Evolutionary conservation across 2,888 invertebrate genomes (phyloP).

Genomic region (Caenorhabditis zanzibari): DNA sequence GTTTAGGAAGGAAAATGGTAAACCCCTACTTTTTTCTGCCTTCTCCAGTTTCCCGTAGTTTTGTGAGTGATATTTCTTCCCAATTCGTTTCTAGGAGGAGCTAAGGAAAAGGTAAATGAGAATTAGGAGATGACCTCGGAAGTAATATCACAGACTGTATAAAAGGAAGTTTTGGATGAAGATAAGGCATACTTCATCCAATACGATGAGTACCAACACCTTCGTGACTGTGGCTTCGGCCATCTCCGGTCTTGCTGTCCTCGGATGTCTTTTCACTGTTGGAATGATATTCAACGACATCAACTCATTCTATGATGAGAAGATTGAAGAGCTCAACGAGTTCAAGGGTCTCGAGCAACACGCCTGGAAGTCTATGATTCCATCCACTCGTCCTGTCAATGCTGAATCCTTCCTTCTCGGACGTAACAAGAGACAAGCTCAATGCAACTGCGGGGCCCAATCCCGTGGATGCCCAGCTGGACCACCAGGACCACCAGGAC

Average conservation of each 20-base stretch:
- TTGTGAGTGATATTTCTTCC: background rate
- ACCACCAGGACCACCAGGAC: slow-evolving; percentile 73
- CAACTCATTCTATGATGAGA: slow-evolving; percentile 71
- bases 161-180: slow-evolving; percentile 14
- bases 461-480: slow-evolving; percentile 72
- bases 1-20: slow-evolving; percentile 1
- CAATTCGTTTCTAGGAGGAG: slow-evolving; percentile 28
- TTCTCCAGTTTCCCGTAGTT: slow-evolving; percentile 10
- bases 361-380: slow-evolving; percentile 69
- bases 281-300: slow-evolving; percentile 71
- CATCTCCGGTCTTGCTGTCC: slow-evolving; percentile 62
- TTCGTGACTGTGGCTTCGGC: slow-evolving; percentile 64
- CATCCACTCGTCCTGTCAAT: slow-evolving; percentile 48
- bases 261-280: slow-evolving; percentile 66
- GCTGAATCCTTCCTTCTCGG: slow-evolving; percentile 53
- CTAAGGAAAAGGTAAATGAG: slow-evolving; percentile 23
- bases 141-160: slow-evolving; percentile 33
- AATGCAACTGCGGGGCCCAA: slow-evolving; percentile 72
- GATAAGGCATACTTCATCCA: slow-evolving; percentile 46
- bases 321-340: slow-evolving; percentile 64
- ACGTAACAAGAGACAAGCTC: slow-evolving; percentile 71
- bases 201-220: slow-evolving; percentile 64
- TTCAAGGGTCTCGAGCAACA: slow-evolving; percentile 64
- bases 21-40: slow-evolving; percentile 11
- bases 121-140: slow-evolving; percentile 49